Conservation (phyloP, 2,113 vertebrate genomes). For the Protobothrops mucrosquamatus region DNA sequence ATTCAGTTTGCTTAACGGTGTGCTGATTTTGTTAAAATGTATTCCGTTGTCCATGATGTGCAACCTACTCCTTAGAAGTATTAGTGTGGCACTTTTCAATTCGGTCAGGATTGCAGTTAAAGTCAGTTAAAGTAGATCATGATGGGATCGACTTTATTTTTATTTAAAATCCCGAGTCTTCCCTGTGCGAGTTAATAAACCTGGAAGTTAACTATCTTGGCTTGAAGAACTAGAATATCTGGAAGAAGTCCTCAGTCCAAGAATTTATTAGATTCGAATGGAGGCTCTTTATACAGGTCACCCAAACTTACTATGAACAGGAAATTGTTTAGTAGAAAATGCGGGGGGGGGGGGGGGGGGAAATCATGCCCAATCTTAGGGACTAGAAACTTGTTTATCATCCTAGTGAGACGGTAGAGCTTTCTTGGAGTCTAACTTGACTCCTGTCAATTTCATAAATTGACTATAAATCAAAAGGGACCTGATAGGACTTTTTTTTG, state of each 20-base stretch:
- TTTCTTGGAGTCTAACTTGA: not conserved
- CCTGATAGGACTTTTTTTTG: not conserved
- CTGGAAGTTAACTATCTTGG: not conserved
- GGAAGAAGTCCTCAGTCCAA: not conserved
- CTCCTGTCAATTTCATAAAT: not conserved
- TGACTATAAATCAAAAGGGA: not conserved
- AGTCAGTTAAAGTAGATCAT: not conserved
- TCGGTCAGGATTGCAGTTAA: not conserved
- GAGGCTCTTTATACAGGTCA: not conserved
- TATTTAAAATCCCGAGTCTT: not conserved
- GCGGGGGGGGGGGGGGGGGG: too few relatives aligned
- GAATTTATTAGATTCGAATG: not conserved
- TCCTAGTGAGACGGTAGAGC: not conserved
- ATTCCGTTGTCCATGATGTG: too few relatives aligned
- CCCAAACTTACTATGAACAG: not conserved
- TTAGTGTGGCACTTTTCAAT: not conserved
- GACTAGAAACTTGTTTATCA: not conserved
- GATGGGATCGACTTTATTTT: not conserved
- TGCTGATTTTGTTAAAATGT: not conserved
- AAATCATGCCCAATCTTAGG: not conserved
- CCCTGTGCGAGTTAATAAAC: not conserved
- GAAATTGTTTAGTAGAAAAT: not conserved
- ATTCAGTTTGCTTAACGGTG: not conserved
- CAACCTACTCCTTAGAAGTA: not conserved
- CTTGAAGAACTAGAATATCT: not conserved